These are phyloP conservation scores for Eurytoma adleriae DNA, from an alignment of 2,888 invertebrate species.

Conservation along the genomic window DNA sequence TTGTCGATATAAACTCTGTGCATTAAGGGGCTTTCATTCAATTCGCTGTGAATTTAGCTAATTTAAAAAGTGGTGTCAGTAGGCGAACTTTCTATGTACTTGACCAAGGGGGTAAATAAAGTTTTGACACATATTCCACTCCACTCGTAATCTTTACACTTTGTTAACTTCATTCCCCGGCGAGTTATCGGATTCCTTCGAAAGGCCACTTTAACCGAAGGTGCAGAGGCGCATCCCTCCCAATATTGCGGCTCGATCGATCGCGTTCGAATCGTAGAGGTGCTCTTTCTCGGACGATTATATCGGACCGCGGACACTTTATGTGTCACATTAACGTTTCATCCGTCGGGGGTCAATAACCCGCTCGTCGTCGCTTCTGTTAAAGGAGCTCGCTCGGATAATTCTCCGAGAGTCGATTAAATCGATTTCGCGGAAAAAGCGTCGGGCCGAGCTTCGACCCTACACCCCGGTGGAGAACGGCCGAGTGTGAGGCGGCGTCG, in stretches of 20 bases:
- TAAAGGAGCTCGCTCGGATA: slow-evolving; percentile 17
- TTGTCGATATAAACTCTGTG: too few species aligned
- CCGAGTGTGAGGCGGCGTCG: not conserved
- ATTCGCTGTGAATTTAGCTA: too few species aligned
- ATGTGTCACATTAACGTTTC: slow-evolving; percentile 44
- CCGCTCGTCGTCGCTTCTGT: not conserved
- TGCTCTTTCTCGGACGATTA: not conserved
- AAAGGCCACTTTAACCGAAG: slow-evolving; percentile 29
- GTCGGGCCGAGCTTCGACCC: slow-evolving; percentile 6
- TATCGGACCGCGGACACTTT: slow-evolving; percentile 20
- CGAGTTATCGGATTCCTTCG: slow-evolving; percentile 35
- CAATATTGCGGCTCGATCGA: slow-evolving; percentile 29
- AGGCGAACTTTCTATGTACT: too few species aligned
- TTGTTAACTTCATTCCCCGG: slow-evolving; percentile 11
- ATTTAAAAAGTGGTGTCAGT: too few species aligned
- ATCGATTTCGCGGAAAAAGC: slow-evolving; percentile 45
- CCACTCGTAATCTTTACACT: not conserved
- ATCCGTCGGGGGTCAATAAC: slow-evolving; percentile 44
- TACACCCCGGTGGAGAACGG: slow-evolving; percentile 17
- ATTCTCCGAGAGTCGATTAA: slow-evolving; percentile 44
- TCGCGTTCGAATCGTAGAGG: slow-evolving; percentile 10
- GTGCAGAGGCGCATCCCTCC: not conserved
- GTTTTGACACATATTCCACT: not conserved
- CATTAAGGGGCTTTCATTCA: too few species aligned
- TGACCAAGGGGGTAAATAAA: not conserved